These are phyloP conservation scores for Dynastes hyllus DNA, from an alignment of 2,888 invertebrate genomes.

Conservation along the genomic window DNA sequence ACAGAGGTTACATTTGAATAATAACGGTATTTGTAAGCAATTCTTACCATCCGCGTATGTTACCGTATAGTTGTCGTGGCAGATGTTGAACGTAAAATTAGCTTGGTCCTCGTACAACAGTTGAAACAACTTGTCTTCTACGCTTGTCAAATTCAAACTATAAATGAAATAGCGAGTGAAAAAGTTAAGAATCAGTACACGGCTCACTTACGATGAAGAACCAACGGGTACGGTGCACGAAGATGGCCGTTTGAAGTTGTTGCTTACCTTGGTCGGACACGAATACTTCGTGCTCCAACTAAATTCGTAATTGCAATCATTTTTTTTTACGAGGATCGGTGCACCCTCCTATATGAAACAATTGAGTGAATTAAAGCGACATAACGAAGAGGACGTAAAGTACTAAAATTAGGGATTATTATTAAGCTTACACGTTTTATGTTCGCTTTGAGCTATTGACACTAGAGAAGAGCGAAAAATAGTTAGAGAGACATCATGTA, in stretches of 20 bases:
- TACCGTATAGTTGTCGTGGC: constrained; percentile 17
- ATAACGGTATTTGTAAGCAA: neutral
- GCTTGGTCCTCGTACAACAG: neutral
- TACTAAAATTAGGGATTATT: too few relatives aligned
- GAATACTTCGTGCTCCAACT: neutral
- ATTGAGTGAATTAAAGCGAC: too few relatives aligned
- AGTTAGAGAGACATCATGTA: too few relatives aligned
- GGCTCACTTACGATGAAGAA: too few relatives aligned
- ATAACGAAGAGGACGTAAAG: too few relatives aligned
- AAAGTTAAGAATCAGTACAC: too few relatives aligned
- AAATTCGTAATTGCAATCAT: constrained; percentile 6
- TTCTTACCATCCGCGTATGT: constrained; percentile 16
- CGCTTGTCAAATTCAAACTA: constrained; percentile 3
- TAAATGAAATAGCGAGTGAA: neutral
- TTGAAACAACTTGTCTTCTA: neutral
- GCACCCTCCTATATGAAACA: neutral
- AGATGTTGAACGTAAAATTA: constrained; percentile 19
- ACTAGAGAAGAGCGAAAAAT: too few relatives aligned
- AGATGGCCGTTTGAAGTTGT: neutral
- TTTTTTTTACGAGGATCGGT: neutral
- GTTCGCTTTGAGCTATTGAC: too few relatives aligned
- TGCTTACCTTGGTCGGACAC: neutral
- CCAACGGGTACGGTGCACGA: neutral
- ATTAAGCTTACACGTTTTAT: too few relatives aligned
- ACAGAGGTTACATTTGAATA: neutral